These are phyloP conservation scores for Etheostoma perlongum DNA, from an alignment of 2,797 vertebrate species.

Conservation along the genomic window DNA sequence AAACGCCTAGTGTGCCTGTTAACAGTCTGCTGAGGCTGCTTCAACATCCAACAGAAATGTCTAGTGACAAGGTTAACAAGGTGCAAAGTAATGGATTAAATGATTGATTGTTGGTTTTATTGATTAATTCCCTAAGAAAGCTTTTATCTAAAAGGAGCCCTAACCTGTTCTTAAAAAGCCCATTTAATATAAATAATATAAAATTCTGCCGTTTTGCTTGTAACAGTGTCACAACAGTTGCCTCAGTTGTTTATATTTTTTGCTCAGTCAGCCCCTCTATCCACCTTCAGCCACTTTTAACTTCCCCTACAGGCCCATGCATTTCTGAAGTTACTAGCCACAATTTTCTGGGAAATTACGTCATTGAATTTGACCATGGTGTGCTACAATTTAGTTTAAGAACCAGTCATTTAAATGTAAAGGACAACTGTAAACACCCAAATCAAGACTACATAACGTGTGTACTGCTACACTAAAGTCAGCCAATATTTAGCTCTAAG, in stretches of 20 bases:
- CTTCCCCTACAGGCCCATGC: background rate
- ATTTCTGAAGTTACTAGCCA: background rate
- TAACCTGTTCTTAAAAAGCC: background rate
- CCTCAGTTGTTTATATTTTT: background rate
- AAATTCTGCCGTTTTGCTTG: background rate
- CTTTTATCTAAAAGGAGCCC: background rate
- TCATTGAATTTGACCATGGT: too few species aligned
- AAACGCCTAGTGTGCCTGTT: background rate
- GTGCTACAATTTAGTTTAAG: too few species aligned
- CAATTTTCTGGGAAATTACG: too few species aligned
- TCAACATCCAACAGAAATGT: background rate
- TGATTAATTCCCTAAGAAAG: slow-evolving; percentile 2
- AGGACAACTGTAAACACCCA: too few species aligned
- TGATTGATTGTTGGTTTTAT: background rate
- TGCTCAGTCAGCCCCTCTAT: background rate
- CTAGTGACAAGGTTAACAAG: slow-evolving; percentile 8
- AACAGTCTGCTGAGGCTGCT: background rate
- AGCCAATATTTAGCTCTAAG: too few species aligned
- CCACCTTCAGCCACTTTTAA: background rate
- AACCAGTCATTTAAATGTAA: too few species aligned
- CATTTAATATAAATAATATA: too few species aligned
- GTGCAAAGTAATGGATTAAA: background rate
- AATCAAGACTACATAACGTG: too few species aligned
- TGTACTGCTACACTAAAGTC: too few species aligned
- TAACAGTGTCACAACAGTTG: background rate